Evolutionary conservation across 2,113 vertebrate genomes (phyloP).

Genomic region (Myotis brandtii): DNA sequence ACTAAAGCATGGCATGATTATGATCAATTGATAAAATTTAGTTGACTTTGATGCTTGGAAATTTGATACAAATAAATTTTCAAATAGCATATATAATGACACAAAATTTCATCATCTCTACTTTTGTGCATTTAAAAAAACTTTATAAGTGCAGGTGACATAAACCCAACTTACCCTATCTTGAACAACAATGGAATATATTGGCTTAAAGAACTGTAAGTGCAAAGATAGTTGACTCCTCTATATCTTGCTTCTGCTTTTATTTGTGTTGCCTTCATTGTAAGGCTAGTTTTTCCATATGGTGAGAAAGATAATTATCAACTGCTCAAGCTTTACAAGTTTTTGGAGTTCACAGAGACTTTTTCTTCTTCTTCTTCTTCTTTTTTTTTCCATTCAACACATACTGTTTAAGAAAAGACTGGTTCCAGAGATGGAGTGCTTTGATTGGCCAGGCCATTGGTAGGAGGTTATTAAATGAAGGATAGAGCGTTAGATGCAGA

Average conservation of each 20-base stretch:
- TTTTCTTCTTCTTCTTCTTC: slow-evolving; percentile 14
- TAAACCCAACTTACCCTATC: not conserved
- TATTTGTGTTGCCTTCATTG: not conserved
- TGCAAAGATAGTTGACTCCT: not conserved
- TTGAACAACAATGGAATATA: not conserved
- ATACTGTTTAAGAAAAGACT: not conserved
- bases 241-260: not conserved
- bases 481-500: too few species aligned
- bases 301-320: not conserved
- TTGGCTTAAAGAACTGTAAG: not conserved
- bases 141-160: not conserved
- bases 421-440: not conserved
- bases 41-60: slow-evolving; percentile 42
- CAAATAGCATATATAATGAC: not conserved
- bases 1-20: slow-evolving; percentile 7
- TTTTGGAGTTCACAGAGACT: not conserved
- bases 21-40: slow-evolving; percentile 14
- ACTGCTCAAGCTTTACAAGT: not conserved
- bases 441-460: not conserved
- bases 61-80: slow-evolving; percentile 41
- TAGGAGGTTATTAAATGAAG: too few species aligned
- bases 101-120: not conserved
- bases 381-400: not conserved
- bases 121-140: not conserved
- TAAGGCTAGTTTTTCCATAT: not conserved